These are phyloP conservation scores for Schizopygopsis malacanthus DNA, from an alignment of 2,797 vertebrate species.

Conservation along the genomic window DNA sequence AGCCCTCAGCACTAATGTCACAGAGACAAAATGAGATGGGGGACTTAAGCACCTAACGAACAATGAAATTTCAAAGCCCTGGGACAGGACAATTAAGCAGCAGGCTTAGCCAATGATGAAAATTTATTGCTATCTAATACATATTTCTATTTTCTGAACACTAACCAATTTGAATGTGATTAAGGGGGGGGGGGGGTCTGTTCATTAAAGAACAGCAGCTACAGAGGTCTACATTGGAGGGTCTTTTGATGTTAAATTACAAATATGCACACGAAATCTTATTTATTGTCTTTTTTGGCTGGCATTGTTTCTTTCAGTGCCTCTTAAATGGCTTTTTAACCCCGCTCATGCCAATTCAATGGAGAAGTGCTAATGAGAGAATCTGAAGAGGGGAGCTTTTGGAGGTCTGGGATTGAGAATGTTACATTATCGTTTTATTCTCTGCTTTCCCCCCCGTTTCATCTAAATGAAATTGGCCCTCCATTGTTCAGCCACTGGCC, in stretches of 20 bases:
- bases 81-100: constrained; percentile 99
- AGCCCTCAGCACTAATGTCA: constrained; percentile 99
- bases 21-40: constrained; percentile 99
- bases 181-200: constrained; percentile 87
- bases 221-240: constrained; percentile 83
- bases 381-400: too few species aligned
- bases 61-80: constrained; percentile 99
- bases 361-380: constrained; percentile 72
- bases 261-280: constrained; percentile 82
- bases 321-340: constrained; percentile 84
- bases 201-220: constrained; percentile 85
- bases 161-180: constrained; percentile 99
- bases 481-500: constrained; percentile 71
- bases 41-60: constrained; percentile 99
- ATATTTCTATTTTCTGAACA: constrained; percentile 99
- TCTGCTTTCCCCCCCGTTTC: constrained; percentile 73
- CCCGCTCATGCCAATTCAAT: constrained; percentile 70
- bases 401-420: constrained; percentile 62
- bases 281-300: constrained; percentile 82
- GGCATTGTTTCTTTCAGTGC: constrained; percentile 82
- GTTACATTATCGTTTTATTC: constrained; percentile 70
- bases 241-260: constrained; percentile 90
- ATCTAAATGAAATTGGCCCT: constrained; percentile 78
- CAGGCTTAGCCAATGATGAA: constrained; percentile 99
- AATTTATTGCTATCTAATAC: constrained; percentile 99